These are phyloP conservation scores for Lepus timidus DNA, from an alignment of 2,113 vertebrate genomes.

Conservation along the genomic window DNA sequence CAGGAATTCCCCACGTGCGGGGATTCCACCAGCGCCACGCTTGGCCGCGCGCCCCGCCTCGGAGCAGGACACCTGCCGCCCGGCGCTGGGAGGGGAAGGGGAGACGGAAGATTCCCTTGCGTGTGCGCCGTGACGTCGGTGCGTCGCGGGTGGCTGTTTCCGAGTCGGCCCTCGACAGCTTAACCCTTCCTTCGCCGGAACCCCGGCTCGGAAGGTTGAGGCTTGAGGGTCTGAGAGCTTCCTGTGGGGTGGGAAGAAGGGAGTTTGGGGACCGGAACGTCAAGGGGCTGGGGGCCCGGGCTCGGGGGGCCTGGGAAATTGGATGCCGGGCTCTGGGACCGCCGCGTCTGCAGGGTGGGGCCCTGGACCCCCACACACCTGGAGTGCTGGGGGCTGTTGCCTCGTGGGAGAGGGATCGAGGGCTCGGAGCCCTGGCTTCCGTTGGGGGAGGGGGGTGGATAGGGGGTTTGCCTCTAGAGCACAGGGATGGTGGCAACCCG, in stretches of 20 bases:
- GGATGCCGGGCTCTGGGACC: neutral
- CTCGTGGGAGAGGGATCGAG: neutral
- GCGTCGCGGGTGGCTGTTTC: slow-evolving; percentile 44
- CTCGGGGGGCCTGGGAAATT: neutral
- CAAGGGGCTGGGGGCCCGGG: neutral
- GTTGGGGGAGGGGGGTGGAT: neutral
- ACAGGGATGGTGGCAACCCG: neutral
- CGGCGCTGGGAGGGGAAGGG: neutral
- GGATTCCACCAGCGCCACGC: slow-evolving; percentile 69
- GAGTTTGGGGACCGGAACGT: neutral
- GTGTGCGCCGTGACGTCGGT: slow-evolving; percentile 69
- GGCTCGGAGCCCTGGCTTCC: neutral
- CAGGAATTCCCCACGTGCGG: slow-evolving; percentile 78
- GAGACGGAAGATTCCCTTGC: slow-evolving; percentile 80
- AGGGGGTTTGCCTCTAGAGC: neutral
- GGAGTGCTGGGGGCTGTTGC: neutral
- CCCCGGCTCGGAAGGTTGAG: neutral
- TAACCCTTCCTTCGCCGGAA: slow-evolving; percentile 62
- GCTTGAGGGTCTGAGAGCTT: fast-evolving
- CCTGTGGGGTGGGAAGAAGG: neutral
- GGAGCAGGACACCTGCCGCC: slow-evolving; percentile 61
- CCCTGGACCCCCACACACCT: neutral
- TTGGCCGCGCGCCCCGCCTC: slow-evolving; percentile 29
- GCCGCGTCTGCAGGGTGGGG: neutral
- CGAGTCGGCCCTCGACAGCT: neutral